A percentile compares a stretch with the other conserved stretches of the same genome.
These are phyloP conservation scores for Schizothorax lantsangensis DNA, from an alignment of 2,797 vertebrate genomes.

Conservation along the genomic window DNA sequence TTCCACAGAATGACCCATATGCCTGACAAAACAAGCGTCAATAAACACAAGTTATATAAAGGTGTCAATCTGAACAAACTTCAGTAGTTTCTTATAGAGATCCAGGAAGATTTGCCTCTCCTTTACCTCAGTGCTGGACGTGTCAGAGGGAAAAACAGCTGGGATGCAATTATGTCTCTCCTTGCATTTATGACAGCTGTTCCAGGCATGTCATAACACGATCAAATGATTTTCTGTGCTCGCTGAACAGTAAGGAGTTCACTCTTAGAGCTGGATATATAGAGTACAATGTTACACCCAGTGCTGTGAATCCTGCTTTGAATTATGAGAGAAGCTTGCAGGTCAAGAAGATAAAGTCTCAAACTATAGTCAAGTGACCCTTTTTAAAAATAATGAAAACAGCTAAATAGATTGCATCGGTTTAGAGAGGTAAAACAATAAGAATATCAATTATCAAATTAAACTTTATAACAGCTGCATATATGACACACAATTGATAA, in stretches of 20 bases:
- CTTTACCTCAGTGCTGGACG: constrained; percentile 7
- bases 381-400: not conserved
- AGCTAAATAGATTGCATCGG: not conserved
- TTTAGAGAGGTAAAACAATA: not conserved
- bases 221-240: constrained; percentile 50
- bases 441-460: not conserved
- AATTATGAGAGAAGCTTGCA: not conserved
- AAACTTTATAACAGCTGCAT: not conserved
- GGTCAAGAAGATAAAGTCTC: constrained; percentile 8
- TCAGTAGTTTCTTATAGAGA: constrained; percentile 12
- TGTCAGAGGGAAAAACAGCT: constrained; percentile 46
- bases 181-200: constrained; percentile 41
- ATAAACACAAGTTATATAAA: not conserved
- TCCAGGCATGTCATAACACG: constrained; percentile 58
- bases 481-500: not conserved
- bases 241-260: constrained; percentile 23
- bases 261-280: not conserved
- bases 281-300: constrained; percentile 1
- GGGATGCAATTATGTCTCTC: constrained; percentile 36
- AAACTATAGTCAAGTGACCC: not conserved
- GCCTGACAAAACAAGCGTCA: not conserved
- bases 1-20: constrained; percentile 1
- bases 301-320: not conserved
- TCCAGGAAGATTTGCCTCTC: constrained; percentile 28
- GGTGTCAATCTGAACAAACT: constrained; percentile 6